These are phyloP conservation scores for Naso thynnoides DNA, from an alignment of 2,797 vertebrate species.

Conservation along the genomic window DNA sequence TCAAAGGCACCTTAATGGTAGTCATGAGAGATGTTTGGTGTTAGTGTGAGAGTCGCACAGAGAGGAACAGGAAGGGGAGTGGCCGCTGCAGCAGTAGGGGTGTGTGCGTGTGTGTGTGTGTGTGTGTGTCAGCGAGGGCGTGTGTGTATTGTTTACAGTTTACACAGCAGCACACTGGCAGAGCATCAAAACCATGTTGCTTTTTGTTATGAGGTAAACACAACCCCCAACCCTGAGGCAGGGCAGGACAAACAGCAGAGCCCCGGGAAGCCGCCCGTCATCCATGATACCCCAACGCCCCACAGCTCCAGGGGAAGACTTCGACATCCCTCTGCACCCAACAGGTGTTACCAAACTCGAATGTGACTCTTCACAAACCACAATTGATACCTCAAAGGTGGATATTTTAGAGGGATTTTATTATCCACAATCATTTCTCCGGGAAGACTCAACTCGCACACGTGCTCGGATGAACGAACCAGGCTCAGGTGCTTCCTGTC, in stretches of 20 bases:
- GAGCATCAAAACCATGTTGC: constrained; percentile 70
- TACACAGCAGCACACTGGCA: constrained; percentile 73
- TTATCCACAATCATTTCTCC: background rate
- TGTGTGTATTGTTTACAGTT: constrained; percentile 76
- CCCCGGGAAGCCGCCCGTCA: constrained; percentile 33
- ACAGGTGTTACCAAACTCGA: background rate
- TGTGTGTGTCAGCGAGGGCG: background rate
- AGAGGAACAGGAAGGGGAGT: constrained; percentile 33
- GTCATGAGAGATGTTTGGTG: constrained; percentile 8
- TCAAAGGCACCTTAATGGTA: background rate
- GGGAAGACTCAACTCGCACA: background rate
- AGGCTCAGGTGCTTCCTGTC: background rate
- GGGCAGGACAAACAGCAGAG: constrained; percentile 62
- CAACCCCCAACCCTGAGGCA: constrained; percentile 68
- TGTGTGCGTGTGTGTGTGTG: constrained; percentile 31
- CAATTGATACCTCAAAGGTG: too few relatives aligned
- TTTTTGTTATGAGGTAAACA: constrained; percentile 83
- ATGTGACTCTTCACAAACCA: too few relatives aligned
- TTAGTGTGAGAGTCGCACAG: background rate
- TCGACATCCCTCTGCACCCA: too few relatives aligned
- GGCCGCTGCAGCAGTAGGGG: constrained; percentile 7
- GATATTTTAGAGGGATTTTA: background rate
- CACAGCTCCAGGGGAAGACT: background rate
- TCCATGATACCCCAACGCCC: constrained; percentile 53
- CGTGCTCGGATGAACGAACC: background rate